Conservation (phyloP, 2,888 invertebrate species). For the Pterostichus madidus region DNA sequence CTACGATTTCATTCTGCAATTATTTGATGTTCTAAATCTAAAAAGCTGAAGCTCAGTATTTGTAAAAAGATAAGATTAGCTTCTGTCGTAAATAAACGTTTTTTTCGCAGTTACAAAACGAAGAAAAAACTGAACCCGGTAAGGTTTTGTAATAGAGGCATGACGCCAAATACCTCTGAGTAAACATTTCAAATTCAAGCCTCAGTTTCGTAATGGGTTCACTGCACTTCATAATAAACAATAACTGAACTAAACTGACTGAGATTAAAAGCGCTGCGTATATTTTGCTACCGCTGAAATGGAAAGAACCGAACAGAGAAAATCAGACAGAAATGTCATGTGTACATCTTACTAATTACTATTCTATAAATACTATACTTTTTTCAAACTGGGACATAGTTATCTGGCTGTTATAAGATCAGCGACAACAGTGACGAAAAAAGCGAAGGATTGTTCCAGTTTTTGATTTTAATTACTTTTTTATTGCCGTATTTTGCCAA, state of each 20-base stretch:
- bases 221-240: conserved; percentile 63
- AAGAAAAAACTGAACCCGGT: conserved; percentile 51
- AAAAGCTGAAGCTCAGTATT: too few relatives aligned
- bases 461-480: conserved; percentile 30
- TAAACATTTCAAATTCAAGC: conserved; percentile 56
- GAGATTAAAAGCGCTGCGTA: conserved; percentile 30
- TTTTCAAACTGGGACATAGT: conserved; percentile 29
- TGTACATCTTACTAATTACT: conserved; percentile 30
- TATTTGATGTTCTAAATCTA: too few relatives aligned
- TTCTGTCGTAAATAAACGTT: conserved; percentile 20
- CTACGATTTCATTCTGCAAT: too few relatives aligned
- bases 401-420: conserved; percentile 7
- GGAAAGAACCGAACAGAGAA: conserved; percentile 8
- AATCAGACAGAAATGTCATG: not conserved
- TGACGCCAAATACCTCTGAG: conserved; percentile 54
- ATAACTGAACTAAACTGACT: conserved; percentile 9
- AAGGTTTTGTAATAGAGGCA: conserved; percentile 62
- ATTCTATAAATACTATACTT: conserved; percentile 26
- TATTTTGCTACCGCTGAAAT: conserved; percentile 42
- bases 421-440: conserved; percentile 4
- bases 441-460: conserved; percentile 25
- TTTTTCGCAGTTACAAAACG: conserved; percentile 50
- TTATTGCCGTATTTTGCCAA: conserved; percentile 3
- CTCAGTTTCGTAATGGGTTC: conserved; percentile 61
- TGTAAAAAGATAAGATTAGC: not conserved